Conservation (phyloP, 2,888 invertebrate genomes). For the Chalcosyrphus nemorum region DNA sequence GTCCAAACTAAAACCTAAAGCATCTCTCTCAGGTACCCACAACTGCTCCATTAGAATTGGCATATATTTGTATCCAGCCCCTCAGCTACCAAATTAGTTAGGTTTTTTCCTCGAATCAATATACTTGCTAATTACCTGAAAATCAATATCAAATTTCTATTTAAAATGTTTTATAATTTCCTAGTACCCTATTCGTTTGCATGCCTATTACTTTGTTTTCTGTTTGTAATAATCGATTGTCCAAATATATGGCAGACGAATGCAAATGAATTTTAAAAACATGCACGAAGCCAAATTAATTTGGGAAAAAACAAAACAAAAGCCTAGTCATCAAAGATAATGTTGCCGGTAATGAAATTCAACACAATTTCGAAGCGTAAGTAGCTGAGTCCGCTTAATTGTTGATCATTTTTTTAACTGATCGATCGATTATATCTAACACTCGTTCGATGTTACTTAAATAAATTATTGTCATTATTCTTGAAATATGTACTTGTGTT, state of each 20-base stretch:
- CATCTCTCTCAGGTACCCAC: too few species aligned
- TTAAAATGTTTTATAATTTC: background rate
- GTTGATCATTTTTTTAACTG: constrained; percentile 3
- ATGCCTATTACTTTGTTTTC: background rate
- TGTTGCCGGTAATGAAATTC: constrained; percentile 14
- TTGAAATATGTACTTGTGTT: too few species aligned
- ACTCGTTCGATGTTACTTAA: background rate
- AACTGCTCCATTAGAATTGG: too few species aligned
- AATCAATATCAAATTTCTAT: background rate
- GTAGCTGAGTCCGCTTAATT: background rate
- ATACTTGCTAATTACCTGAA: background rate
- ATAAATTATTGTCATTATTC: constrained; percentile 14
- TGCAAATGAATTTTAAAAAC: too few species aligned
- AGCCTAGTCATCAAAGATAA: constrained; percentile 11
- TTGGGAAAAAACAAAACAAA: constrained; percentile 3
- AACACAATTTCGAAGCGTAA: background rate
- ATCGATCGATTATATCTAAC: constrained; percentile 2
- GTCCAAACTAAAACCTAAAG: too few species aligned
- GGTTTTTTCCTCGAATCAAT: background rate
- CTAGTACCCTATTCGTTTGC: background rate
- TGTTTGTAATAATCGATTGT: background rate
- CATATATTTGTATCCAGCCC: too few species aligned
- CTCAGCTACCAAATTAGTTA: too few species aligned
- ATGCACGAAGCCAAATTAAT: background rate
- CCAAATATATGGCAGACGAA: too few species aligned